phyloP scores from a whole-genome alignment of 2,888 invertebrate species.

The Empis livida region DNA sequence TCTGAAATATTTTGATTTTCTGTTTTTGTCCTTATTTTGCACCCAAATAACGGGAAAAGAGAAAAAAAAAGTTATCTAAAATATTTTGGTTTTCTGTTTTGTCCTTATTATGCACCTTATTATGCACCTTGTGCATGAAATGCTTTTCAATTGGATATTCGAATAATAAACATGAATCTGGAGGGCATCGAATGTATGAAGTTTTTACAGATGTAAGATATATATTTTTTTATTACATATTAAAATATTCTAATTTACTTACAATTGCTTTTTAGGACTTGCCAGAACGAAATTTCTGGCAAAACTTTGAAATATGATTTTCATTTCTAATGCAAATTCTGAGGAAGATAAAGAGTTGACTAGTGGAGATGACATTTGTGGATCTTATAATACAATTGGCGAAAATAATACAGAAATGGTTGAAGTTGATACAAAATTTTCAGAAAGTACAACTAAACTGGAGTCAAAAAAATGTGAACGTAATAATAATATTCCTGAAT shows the following conservation, averaged over 20 bases:
- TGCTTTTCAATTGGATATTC: conserved; percentile 30
- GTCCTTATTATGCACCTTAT: too few species aligned
- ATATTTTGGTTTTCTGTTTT: too few species aligned
- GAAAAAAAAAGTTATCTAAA: too few species aligned
- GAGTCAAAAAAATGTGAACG: not conserved
- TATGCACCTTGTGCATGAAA: conserved; percentile 29
- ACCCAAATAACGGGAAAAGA: too few species aligned
- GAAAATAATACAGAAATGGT: conserved; percentile 19
- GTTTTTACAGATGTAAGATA: conserved; percentile 25
- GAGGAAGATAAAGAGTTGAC: not conserved
- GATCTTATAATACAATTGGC: conserved; percentile 14
- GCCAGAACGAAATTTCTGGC: conserved; percentile 24
- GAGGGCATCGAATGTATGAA: conserved; percentile 31
- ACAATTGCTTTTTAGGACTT: conserved; percentile 18
- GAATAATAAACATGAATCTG: conserved; percentile 22
- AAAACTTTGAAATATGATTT: conserved; percentile 24
- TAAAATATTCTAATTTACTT: not conserved
- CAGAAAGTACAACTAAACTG: not conserved
- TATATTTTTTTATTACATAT: not conserved
- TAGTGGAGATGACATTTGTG: not conserved
- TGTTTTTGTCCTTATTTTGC: too few species aligned
- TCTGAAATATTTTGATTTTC: too few species aligned
- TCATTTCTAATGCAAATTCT: conserved; percentile 8
- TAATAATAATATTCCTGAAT: too few species aligned
- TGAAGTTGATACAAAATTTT: conserved; percentile 12